Evolutionary conservation across 2,797 vertebrate species (phyloP), one percentile per base, ranked within the genome.

Genomic region (Iguana delicatissima): DNA sequence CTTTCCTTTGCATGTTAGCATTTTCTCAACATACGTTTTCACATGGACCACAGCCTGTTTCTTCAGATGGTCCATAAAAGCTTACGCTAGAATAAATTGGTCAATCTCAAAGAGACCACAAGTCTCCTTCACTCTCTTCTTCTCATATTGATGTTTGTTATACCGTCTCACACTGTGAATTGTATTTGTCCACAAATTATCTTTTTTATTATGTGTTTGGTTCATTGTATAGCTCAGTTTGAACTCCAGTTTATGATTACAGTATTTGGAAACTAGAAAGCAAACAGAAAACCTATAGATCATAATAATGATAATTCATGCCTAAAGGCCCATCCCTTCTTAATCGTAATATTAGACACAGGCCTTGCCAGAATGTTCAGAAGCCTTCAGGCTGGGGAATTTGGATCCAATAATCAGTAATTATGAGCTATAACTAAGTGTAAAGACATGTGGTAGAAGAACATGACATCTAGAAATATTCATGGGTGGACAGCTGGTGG

Each of bases 111-210:
- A 69, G 67, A 69, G 67, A 69, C 67, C 29, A 69, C 67, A 69
- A 69, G 10, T 13, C 67, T 69, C 67, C 29, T 69, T 32, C 57
- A 5, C 22, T 64, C 22, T 64, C 62, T 4, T 64, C 4, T 32
- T 69, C 67, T 32, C 32, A 69, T 38, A 22, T 32, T 38, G 6
- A 57, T 59, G 35, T 87, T 79, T 64, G 88, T 92, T 91, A 81
- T 88, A 89, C 92, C 35, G 52, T 52, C n/a, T 69, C 92, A 92
- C 92, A 92, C 46, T 24, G 87, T 90, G 1, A 69, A 26, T 18
- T 90, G 24, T 67, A 88, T 89, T 94, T 52, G 88, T 87, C n/a
- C 20, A 10, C 42, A 57, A 77, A 72, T 80, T 3, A 0, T 89
- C 14, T 35, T 79, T 0, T 77, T 7, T 52, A 0, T 67, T 86